Evolutionary conservation across 2,888 invertebrate species (phyloP).

Genomic region (Timema podura): DNA sequence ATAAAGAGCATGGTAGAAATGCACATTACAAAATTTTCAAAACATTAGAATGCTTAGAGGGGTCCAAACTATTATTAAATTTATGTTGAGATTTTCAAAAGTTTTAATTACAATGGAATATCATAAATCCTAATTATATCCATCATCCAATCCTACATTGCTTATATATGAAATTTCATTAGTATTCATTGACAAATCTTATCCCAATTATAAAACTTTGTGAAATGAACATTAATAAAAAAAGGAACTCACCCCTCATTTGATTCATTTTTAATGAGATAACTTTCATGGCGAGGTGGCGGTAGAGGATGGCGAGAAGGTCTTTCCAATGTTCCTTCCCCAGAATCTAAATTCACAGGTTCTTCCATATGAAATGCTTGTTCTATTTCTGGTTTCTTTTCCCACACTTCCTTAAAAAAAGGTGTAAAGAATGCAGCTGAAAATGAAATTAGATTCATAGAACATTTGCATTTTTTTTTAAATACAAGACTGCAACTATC

Average conservation of each 20-base stretch:
- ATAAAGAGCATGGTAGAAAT: too few relatives aligned
- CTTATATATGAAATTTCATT: neutral
- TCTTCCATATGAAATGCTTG: slow-evolving; percentile 88
- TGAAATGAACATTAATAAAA: neutral
- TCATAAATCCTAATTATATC: too few relatives aligned
- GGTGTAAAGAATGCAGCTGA: slow-evolving; percentile 90
- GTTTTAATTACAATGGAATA: too few relatives aligned
- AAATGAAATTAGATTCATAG: slow-evolving; percentile 35
- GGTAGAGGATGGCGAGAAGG: slow-evolving; percentile 54
- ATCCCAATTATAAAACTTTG: neutral
- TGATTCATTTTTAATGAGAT: slow-evolving; percentile 57
- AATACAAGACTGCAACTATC: too few relatives aligned
- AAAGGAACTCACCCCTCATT: slow-evolving; percentile 36
- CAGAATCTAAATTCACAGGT: slow-evolving; percentile 55
- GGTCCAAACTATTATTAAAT: too few relatives aligned
- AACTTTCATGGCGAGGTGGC: slow-evolving; percentile 74
- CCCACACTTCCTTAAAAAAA: slow-evolving; percentile 95
- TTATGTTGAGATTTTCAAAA: too few relatives aligned
- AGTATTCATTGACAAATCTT: neutral
- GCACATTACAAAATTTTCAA: too few relatives aligned
- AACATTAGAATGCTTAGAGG: too few relatives aligned
- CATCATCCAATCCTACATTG: too few relatives aligned
- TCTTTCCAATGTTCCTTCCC: slow-evolving; percentile 66
- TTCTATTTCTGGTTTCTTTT: slow-evolving; percentile 91
- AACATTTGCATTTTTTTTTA: too few relatives aligned